A percentile compares a stretch with the other conserved stretches of the same genome.
Evolutionary conservation across 2,888 invertebrate genomes (phyloP).

Genomic region (Amaurobius ferox): DNA sequence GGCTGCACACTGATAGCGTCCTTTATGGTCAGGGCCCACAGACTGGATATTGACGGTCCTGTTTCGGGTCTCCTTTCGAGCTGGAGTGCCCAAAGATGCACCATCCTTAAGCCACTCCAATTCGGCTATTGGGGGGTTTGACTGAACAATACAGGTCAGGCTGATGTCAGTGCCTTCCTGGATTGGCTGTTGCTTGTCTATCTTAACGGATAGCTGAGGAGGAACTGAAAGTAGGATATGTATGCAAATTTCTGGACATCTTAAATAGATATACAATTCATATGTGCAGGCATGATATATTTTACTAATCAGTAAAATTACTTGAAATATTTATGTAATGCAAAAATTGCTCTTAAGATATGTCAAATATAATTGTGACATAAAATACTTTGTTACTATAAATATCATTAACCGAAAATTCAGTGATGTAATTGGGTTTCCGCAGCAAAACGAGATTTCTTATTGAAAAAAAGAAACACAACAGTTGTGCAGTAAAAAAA

Average conservation of each 20-base stretch:
- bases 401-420: too few species aligned
- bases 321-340: too few species aligned
- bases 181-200: slow-evolving; percentile 59
- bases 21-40: slow-evolving; percentile 44
- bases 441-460: too few species aligned
- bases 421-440: too few species aligned
- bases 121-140: slow-evolving; percentile 74
- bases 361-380: too few species aligned
- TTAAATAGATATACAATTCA: not conserved
- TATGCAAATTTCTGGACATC: slow-evolving; percentile 1
- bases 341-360: too few species aligned
- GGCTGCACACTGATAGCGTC: slow-evolving; percentile 62
- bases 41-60: slow-evolving; percentile 31
- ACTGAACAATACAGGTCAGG: slow-evolving; percentile 73
- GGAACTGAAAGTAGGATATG: slow-evolving; percentile 41
- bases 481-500: too few species aligned
- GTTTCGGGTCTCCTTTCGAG: slow-evolving; percentile 75
- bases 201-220: slow-evolving; percentile 41
- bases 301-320: too few species aligned
- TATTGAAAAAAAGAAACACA: too few species aligned
- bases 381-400: too few species aligned
- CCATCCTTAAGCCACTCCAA: slow-evolving; percentile 73
- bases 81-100: slow-evolving; percentile 51
- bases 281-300: not conserved
- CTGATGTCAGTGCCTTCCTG: slow-evolving; percentile 73